Evolutionary conservation across 2,113 vertebrate genomes (phyloP).

Genomic region (Nothoprocta perdicaria): DNA sequence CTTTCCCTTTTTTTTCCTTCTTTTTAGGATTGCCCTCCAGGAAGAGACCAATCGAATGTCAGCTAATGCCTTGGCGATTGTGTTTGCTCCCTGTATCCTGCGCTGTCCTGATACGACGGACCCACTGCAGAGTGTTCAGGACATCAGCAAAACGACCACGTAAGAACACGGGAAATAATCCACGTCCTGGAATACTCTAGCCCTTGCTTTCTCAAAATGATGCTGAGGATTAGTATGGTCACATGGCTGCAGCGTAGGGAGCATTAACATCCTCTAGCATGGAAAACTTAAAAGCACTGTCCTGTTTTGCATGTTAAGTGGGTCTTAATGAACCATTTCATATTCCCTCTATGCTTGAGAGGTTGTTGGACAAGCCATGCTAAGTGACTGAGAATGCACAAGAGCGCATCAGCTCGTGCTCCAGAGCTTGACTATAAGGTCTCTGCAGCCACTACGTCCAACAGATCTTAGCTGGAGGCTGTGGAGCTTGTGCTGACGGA

Average conservation of each 20-base stretch:
- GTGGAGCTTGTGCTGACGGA: background rate
- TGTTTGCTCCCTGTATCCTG: slow-evolving; percentile 97
- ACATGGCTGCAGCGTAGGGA: background rate
- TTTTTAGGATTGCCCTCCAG: slow-evolving; percentile 89
- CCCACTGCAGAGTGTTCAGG: slow-evolving; percentile 94
- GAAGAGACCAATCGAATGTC: slow-evolving; percentile 99
- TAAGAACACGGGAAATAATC: slow-evolving; percentile 69
- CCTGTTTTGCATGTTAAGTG: background rate
- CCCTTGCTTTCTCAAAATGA: background rate
- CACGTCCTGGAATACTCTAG: background rate
- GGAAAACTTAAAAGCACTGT: background rate
- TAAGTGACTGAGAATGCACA: background rate
- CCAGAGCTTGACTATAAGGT: background rate
- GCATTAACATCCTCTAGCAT: background rate
- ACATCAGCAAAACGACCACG: slow-evolving; percentile 98
- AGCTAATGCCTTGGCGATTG: slow-evolving; percentile 95
- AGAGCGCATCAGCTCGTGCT: background rate
- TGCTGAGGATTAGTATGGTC: background rate
- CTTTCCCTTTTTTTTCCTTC: background rate
- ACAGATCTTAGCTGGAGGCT: background rate
- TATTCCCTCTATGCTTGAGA: background rate
- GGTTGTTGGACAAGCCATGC: background rate
- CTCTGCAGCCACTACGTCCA: too few relatives aligned
- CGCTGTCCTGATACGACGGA: slow-evolving; percentile 94
- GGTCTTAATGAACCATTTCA: background rate